Conservation (phyloP, 2,888 invertebrate genomes). For the Stramonita haemastoma region DNA sequence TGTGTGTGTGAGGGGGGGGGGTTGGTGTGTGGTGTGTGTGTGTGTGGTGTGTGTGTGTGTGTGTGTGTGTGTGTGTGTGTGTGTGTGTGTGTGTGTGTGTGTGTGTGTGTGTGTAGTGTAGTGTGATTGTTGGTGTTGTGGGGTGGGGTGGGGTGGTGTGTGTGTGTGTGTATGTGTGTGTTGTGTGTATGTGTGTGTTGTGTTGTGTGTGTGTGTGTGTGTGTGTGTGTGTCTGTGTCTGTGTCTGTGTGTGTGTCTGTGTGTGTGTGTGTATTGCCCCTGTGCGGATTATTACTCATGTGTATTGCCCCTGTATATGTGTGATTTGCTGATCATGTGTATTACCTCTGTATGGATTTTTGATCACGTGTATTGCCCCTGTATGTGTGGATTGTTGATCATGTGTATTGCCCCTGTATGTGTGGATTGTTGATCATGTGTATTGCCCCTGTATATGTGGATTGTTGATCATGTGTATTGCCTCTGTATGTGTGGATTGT, state of each 20-base stretch:
- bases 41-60: neutral
- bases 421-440: no score
- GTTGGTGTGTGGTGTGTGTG: neutral
- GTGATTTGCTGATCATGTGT: neutral
- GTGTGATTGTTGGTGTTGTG: no score
- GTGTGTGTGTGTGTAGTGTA: neutral
- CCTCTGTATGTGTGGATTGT: no score
- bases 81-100: conserved; percentile 10
- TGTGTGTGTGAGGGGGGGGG: neutral
- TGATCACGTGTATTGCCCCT: no score
- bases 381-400: no score
- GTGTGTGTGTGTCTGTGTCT: neutral
- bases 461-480: no score
- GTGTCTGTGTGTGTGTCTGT: neutral
- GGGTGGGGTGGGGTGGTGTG: no score
- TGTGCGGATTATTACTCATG: no score
- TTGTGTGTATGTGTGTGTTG: no score
- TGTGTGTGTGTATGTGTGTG: no score
- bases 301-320: neutral
- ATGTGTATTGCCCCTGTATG: no score
- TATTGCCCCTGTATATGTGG: no score
- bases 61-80: neutral
- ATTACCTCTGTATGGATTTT: neutral
- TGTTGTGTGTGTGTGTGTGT: neutral
- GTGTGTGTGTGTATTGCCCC: neutral